Percentiles rank a stretch among this genome's conserved stretches.
Conservation (phyloP, 2,888 invertebrate genomes). For the Melanargia galathea region DNA sequence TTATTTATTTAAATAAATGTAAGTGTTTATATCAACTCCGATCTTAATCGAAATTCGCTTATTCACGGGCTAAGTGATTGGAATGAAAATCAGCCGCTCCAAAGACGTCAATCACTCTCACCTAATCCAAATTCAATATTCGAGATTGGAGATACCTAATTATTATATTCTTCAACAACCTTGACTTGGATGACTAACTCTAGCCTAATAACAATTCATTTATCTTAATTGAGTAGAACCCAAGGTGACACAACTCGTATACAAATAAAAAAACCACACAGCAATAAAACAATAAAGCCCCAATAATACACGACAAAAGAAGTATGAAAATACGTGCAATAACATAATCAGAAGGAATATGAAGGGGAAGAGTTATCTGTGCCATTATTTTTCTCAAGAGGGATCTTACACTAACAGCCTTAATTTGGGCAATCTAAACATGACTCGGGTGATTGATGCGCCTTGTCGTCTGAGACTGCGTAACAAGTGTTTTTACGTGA, state of each 20-base stretch:
- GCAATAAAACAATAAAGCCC: neutral
- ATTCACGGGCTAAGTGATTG: conserved; percentile 67
- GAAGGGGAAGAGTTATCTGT: conserved; percentile 56
- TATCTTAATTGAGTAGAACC: too few species aligned
- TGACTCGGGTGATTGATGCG: conserved; percentile 62
- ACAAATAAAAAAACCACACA: neutral
- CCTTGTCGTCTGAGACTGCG: conserved; percentile 53
- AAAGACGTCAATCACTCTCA: conserved; percentile 59
- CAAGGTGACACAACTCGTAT: too few species aligned
- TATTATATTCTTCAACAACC: conserved; percentile 22
- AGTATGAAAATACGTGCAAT: conserved; percentile 30
- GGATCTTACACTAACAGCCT: conserved; percentile 56
- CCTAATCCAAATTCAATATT: conserved; percentile 39
- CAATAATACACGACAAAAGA: neutral
- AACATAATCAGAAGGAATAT: conserved; percentile 41
- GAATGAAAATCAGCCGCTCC: conserved; percentile 62
- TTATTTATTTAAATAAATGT: too few species aligned
- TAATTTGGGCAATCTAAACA: conserved; percentile 75
- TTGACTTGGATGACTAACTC: neutral
- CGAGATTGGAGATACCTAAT: conserved; percentile 33
- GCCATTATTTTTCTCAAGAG: conserved; percentile 66
- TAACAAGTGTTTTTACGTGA: conserved; percentile 73
- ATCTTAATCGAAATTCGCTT: conserved; percentile 52
- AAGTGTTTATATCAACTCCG: too few species aligned
- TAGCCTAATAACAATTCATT: too few species aligned